Evolutionary conservation across 2,113 vertebrate species (phyloP).

Genomic region (Natator depressus): DNA sequence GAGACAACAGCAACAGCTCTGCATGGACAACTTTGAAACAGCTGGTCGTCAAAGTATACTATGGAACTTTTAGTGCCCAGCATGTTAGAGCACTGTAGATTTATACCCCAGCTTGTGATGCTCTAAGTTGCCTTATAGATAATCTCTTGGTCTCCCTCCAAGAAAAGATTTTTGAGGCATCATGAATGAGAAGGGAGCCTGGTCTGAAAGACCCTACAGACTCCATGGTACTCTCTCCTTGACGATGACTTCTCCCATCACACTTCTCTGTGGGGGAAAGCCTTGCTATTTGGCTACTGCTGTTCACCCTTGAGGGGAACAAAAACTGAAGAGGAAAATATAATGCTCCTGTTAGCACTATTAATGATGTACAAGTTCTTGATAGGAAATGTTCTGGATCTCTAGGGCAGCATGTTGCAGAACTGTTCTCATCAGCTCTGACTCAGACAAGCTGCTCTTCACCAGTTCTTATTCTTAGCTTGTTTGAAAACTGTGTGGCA

Average conservation of each 20-base stretch:
- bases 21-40: not conserved
- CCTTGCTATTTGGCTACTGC: accelerated
- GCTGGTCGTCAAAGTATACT: not conserved
- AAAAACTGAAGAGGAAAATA: not conserved
- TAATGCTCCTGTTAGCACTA: not conserved
- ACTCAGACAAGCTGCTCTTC: not conserved
- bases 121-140: not conserved
- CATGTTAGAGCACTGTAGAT: not conserved
- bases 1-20: not conserved
- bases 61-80: not conserved
- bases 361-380: not conserved
- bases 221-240: not conserved
- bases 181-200: not conserved
- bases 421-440: not conserved
- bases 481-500: accelerated
- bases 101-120: not conserved
- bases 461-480: not conserved
- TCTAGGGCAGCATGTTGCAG: accelerated
- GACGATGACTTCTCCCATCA: not conserved
- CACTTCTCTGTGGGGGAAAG: not conserved
- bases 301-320: not conserved
- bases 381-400: accelerated
- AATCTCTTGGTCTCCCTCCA: not conserved
- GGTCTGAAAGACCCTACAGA: not conserved
- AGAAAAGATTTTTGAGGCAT: not conserved